Evolutionary conservation across 2,113 vertebrate genomes (phyloP).

Genomic region (Capreolus pygargus): DNA sequence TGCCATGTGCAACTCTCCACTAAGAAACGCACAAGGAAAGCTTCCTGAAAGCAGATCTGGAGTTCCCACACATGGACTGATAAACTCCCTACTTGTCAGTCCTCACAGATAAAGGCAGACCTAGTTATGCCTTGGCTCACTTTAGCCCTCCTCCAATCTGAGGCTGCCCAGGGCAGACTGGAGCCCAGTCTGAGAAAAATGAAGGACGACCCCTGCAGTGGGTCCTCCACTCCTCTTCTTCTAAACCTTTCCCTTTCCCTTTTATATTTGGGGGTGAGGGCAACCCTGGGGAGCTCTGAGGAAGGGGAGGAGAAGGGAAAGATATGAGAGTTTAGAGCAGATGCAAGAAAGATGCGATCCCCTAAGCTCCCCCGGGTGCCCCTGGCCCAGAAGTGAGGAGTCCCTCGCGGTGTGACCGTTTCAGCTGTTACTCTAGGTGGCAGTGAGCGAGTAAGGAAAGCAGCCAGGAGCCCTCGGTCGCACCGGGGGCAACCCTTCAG

Average conservation of each 20-base stretch:
- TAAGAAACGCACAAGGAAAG: not conserved
- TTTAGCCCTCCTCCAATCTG: not conserved
- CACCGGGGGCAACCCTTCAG: not conserved
- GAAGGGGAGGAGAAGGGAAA: not conserved
- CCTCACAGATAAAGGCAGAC: not conserved
- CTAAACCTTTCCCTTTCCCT: not conserved
- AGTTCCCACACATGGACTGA: not conserved
- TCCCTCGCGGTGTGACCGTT: not conserved
- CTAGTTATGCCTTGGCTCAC: not conserved
- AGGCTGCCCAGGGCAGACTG: not conserved
- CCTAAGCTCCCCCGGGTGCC: not conserved
- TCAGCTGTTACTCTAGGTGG: not conserved
- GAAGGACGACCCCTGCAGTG: not conserved
- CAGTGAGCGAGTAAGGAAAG: not conserved
- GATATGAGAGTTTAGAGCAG: not conserved
- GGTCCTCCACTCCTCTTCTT: not conserved
- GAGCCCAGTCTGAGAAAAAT: conserved; percentile 11
- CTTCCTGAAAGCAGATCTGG: not conserved
- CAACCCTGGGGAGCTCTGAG: not conserved
- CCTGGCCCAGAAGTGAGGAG: not conserved
- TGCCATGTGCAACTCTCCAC: not conserved
- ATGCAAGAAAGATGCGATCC: not conserved
- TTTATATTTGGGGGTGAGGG: not conserved
- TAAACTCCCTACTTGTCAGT: not conserved
- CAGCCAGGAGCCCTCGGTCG: not conserved